These are phyloP conservation scores for Pelobates cultripes DNA, from an alignment of 2,797 vertebrate genomes.

Conservation along the genomic window DNA sequence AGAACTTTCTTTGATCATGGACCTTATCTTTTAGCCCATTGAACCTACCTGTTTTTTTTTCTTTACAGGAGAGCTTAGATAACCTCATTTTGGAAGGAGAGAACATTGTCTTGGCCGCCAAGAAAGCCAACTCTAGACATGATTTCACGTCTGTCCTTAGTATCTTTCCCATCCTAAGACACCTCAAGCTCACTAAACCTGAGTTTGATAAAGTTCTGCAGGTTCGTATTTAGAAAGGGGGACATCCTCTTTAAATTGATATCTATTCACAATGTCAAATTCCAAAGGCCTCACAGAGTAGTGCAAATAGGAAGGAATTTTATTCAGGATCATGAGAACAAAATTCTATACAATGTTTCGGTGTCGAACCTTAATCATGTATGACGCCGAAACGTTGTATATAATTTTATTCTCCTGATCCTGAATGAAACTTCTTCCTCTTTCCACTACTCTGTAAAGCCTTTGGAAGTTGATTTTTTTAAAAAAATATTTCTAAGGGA, in stretches of 20 bases:
- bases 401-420: no score
- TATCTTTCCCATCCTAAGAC: constrained; percentile 93
- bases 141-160: constrained; percentile 95
- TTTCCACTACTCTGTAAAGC: no score
- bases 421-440: no score
- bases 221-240: constrained; percentile 65
- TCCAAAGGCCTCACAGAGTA: no score
- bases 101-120: constrained; percentile 89
- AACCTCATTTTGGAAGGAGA: constrained; percentile 96
- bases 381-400: no score
- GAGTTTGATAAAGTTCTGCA: constrained; percentile 95
- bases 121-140: constrained; percentile 89
- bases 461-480: no score
- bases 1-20: neutral
- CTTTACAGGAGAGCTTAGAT: constrained; percentile 86
- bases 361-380: no score
- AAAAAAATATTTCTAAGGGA: no score
- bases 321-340: no score
- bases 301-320: no score
- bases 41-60: neutral
- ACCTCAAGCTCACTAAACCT: constrained; percentile 93
- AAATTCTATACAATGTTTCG: no score
- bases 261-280: neutral
- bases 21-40: neutral
- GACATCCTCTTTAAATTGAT: neutral